Evolutionary conservation across 1,140 invertebrate genomes (phyloP).

Genomic region (Physella acuta): DNA sequence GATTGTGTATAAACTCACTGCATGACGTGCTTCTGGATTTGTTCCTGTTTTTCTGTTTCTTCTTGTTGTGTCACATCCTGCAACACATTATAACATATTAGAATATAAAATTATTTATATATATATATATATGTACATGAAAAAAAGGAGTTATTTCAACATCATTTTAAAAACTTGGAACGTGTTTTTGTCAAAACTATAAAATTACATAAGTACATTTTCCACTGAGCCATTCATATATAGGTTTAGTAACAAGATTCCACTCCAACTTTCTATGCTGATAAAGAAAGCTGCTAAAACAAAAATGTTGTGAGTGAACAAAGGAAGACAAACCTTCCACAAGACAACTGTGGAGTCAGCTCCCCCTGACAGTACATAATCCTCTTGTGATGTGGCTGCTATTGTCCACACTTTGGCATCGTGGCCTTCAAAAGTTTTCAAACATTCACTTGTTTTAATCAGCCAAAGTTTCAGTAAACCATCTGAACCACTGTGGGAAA

Average conservation of each 20-base stretch:
- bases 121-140: neutral
- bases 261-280: too few species aligned
- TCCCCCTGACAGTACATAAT: constrained; percentile 81
- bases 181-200: too few species aligned
- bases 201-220: too few species aligned
- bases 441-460: constrained; percentile 84
- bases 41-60: constrained; percentile 64
- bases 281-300: neutral
- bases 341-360: constrained; percentile 82
- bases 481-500: constrained; percentile 77
- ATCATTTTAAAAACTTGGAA: too few species aligned
- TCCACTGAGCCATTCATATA: too few species aligned
- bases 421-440: constrained; percentile 82
- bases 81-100: constrained; percentile 33
- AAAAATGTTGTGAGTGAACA: neutral
- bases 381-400: constrained; percentile 67
- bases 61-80: constrained; percentile 53
- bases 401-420: constrained; percentile 85
- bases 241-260: too few species aligned
- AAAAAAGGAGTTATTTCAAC: neutral
- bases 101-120: neutral
- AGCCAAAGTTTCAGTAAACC: constrained; percentile 88
- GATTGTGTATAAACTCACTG: constrained; percentile 60
- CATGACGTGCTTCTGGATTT: constrained; percentile 71
- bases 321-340: constrained; percentile 66